Conservation (phyloP, 2,113 vertebrate genomes). For the Aythya baeri region DNA sequence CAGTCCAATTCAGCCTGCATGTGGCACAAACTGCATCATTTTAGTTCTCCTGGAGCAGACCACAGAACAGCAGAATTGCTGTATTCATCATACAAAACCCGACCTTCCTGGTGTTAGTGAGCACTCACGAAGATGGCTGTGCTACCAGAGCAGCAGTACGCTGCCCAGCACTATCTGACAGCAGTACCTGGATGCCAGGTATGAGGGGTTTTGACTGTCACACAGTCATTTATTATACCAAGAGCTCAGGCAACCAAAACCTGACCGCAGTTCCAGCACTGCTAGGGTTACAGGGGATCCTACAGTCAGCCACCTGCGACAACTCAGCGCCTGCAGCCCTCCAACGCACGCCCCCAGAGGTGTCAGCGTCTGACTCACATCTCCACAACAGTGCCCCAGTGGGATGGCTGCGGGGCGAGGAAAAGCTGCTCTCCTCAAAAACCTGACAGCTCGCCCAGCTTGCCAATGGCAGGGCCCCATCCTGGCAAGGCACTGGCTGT, state of each 20-base stretch:
- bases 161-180: neutral
- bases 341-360: neutral
- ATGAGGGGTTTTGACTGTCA: neutral
- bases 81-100: neutral
- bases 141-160: neutral
- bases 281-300: neutral
- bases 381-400: neutral
- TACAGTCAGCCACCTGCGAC: neutral
- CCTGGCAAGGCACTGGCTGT: neutral
- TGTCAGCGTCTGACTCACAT: neutral
- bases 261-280: neutral
- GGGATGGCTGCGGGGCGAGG: neutral
- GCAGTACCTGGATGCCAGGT: neutral
- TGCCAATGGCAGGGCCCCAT: neutral
- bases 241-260: neutral
- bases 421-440: neutral
- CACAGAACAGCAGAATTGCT: neutral
- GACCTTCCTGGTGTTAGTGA: neutral
- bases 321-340: neutral
- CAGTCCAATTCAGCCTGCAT: fast-evolving
- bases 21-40: neutral
- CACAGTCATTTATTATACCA: neutral
- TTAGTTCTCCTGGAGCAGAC: neutral
- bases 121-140: neutral
- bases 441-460: neutral